Percentiles rank a stretch among this genome's conserved stretches.
phyloP scores from a whole-genome alignment of 2,113 vertebrate genomes.

The Onychorhynchus coronatus region DNA sequence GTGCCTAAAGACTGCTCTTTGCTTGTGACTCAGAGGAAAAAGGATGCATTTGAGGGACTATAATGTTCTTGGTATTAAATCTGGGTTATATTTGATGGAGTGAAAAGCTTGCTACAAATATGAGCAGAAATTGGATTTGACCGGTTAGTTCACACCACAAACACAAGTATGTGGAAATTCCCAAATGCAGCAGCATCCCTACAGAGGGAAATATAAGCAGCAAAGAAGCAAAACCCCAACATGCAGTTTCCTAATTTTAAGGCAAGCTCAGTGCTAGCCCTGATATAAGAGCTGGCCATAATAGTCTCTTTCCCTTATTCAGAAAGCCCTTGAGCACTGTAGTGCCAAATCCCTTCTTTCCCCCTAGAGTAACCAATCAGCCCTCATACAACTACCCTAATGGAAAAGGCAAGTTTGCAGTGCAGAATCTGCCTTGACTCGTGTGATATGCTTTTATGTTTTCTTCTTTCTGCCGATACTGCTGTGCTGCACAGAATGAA shows the following conservation, averaged over 20 bases:
- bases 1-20: slow-evolving; percentile 4
- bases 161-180: not conserved
- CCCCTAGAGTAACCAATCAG: not conserved
- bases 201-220: not conserved
- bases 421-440: not conserved
- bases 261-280: not conserved
- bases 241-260: not conserved
- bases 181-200: not conserved
- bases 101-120: not conserved
- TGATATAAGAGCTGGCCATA: not conserved
- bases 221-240: not conserved
- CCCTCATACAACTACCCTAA: not conserved
- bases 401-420: not conserved
- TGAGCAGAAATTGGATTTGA: not conserved
- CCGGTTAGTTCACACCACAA: not conserved
- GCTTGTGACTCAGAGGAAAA: slow-evolving; percentile 4
- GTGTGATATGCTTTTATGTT: not conserved
- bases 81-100: not conserved
- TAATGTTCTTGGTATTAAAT: not conserved
- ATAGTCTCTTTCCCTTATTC: not conserved
- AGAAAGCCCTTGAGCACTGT: not conserved
- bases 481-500: not conserved
- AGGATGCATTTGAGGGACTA: not conserved
- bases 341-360: not conserved
- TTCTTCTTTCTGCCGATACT: not conserved